Evolutionary conservation across 2,888 invertebrate genomes (phyloP), one percentile per base, ranked within the genome.

Genomic region (Criorhina ranunculi): DNA sequence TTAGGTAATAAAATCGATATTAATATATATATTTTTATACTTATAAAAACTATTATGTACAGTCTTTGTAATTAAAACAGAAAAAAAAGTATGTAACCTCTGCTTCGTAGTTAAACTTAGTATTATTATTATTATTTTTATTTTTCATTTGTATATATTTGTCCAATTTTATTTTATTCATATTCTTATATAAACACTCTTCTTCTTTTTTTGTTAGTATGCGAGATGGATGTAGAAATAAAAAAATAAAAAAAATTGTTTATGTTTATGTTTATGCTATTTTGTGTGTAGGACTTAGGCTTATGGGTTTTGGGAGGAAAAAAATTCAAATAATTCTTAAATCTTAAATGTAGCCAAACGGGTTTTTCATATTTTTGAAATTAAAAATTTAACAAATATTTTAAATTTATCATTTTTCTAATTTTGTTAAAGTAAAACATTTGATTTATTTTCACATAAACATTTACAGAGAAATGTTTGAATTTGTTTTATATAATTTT

Each of bases 201-300:
- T 55, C 55, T 9, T 78, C 49, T 15, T 2, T 35, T 9, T 78
- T 57, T n/a, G 1, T 35, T 59, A 44, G 19, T 60, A 67, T 57
- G 44, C 11, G 57, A 76, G 53, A n/a, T 60, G 59, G 69, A 51
- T 72, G 33, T 57, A 62, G 62, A 64, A 60, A 64, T 55, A 70
- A 67, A 60, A 64, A 62, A 70, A 67, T 42, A 37, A 35, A 70
- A 77, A 53, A 59, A 37, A 51, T 19, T 40, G 53, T 46, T 64
- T 64, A 29, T 66, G 15, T 53, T n/a, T n/a, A 24, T 3, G 24
- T 24, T 24, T 55, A 83, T 83, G 79, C 73, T 83, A 83, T 75
- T 75, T 79, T 83, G 83, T 75, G 83, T 83, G 83, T 42, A 83
- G 83, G 83, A 83, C 83, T 79, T 83, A 83, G 83, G 79, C 79